A percentile compares a stretch with the other conserved stretches of the same genome.
phyloP scores from a whole-genome alignment of 1,140 invertebrate species.

The Contarinia nasturtii region DNA sequence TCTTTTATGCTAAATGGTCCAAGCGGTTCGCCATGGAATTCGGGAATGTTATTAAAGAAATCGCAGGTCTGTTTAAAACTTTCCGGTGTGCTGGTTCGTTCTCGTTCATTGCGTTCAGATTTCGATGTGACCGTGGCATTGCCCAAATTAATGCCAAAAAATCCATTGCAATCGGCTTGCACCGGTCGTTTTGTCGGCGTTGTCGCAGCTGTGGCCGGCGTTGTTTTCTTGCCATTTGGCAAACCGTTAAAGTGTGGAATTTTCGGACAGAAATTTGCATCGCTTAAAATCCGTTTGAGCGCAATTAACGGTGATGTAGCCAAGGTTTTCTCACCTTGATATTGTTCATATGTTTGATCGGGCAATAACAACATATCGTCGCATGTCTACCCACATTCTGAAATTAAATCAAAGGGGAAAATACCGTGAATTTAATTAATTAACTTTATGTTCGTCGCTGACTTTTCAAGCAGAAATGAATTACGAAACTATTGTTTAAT shows the following conservation, averaged over 20 bases:
- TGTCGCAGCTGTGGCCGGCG: no score
- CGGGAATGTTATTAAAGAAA: constrained; percentile 21
- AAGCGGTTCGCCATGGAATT: constrained; percentile 14
- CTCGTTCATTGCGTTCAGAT: not conserved
- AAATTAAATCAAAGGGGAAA: no score
- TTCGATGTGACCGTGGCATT: not conserved
- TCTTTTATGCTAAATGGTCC: constrained; percentile 8
- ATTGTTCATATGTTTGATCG: constrained; percentile 41
- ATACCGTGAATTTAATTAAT: no score
- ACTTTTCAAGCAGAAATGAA: no score
- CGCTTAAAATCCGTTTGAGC: not conserved
- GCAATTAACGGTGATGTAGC: not conserved
- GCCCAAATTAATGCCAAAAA: constrained; percentile 1
- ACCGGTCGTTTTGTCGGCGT: not conserved
- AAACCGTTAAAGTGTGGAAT: not conserved
- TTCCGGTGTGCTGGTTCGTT: not conserved
- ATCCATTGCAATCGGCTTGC: constrained; percentile 5
- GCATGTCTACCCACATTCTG: no score
- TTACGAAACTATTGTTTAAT: no score
- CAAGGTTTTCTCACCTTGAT: constrained; percentile 15
- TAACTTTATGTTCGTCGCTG: no score
- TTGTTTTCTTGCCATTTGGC: not conserved
- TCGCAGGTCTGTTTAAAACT: constrained; percentile 14
- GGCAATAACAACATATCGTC: constrained; percentile 33
- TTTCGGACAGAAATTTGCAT: constrained; percentile 3